Base-by-base conservation (phyloP, 2,888 invertebrate genomes). In the Ophion costatus region DNA sequence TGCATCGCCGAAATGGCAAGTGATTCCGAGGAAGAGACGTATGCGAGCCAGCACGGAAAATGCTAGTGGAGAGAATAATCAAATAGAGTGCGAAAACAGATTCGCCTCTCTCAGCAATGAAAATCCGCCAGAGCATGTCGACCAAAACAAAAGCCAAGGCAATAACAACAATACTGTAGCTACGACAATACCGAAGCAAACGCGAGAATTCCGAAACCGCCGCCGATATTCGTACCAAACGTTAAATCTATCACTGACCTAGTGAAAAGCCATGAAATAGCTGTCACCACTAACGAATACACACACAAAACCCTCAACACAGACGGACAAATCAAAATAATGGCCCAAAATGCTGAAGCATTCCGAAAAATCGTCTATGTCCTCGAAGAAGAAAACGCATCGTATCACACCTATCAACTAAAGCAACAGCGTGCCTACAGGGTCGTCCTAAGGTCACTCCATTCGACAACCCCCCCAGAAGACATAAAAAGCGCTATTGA, bases 361-460 rank as follows among this genome's bases (percentile, higher is more conserved):
- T 57, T 57, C n/a, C 57, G 57, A 6, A 51, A 51, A 51, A 51
- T 51, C 1, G 51, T 51, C 5, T 14, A 51, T 4, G 51, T 51
- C 5, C 51, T 51, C 51, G 51, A 51, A 51, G 51, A 10, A 4
- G 3, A 51, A 51, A 51, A 51, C 1, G 51, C 51, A 51, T 51
- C 51, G 2, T 51, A 14, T 9, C 73, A 67, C 9, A 87, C 85
- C 0, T 87, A 87, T 64, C 85, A 87, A 51, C 45, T 64, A 22
- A 86, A 87, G 61, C 59, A 85, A 66, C 75, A 88, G 14, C 82
- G 67, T 42, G 73, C n/a, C 22, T 88, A 74, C 61, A 83, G 74
- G 29, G 85, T 84, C 17, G 85, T 88, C 29, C 22, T 88, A 1
- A 84, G 83, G 79, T 66, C 74, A 6, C 57, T 88, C 0, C 87